These are phyloP conservation scores for Rhogogaster chlorosoma DNA, from an alignment of 2,888 invertebrate genomes.

Conservation along the genomic window DNA sequence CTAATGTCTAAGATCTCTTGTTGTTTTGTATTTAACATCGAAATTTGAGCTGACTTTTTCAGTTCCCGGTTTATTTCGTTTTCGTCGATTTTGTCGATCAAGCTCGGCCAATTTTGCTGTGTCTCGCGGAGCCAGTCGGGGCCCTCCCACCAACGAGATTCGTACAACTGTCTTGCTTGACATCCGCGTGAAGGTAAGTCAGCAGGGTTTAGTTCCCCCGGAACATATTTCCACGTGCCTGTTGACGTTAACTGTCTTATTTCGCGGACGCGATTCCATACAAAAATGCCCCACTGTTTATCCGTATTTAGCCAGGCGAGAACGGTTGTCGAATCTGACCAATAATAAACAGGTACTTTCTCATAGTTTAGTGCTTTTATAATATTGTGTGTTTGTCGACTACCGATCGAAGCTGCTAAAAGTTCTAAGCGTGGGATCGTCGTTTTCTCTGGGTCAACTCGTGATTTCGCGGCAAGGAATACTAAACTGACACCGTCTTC, in stretches of 20 bases:
- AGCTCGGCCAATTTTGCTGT: constrained; percentile 59
- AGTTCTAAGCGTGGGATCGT: constrained; percentile 69
- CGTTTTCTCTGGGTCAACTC: constrained; percentile 65
- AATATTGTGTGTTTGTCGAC: constrained; percentile 55
- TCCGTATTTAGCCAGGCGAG: constrained; percentile 64
- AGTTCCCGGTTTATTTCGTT: constrained; percentile 52
- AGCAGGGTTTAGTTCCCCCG: constrained; percentile 68
- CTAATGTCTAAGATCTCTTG: neutral
- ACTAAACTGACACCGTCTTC: constrained; percentile 27
- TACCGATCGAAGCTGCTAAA: constrained; percentile 64
- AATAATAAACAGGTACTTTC: constrained; percentile 58
- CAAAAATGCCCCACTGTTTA: constrained; percentile 63
- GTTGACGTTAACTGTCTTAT: constrained; percentile 58
- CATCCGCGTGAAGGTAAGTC: constrained; percentile 71
- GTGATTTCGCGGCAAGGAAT: constrained; percentile 63
- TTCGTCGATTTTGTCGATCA: constrained; percentile 41
- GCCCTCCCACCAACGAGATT: constrained; percentile 69
- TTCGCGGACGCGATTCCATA: constrained; percentile 65
- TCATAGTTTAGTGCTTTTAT: constrained; percentile 35
- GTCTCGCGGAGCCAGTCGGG: constrained; percentile 63
- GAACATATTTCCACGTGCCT: constrained; percentile 65
- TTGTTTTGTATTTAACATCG: neutral
- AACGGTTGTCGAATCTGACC: constrained; percentile 66
- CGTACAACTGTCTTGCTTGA: constrained; percentile 59
- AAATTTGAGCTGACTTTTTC: constrained; percentile 41